Evolutionary conservation across 2,888 invertebrate species (phyloP), one percentile per base, ranked within the genome.

Genomic region (Drosophila cyrtoloma): DNA sequence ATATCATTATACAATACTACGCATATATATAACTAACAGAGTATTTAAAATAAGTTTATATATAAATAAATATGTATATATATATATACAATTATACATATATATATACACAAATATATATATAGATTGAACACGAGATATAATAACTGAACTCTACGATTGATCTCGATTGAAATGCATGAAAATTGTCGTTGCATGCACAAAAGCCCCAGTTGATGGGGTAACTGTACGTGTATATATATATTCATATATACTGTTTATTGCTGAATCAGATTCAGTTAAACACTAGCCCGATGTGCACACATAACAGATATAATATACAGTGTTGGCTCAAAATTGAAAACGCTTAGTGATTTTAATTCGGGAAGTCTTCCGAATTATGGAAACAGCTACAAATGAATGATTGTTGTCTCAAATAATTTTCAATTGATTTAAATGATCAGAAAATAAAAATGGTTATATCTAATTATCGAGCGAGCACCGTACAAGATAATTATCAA

Each of bases 141-240:
- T 55, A 57, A n/a, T 37, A 67, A 35, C 39, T 42, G 50, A 59
- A 63, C 51, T 37, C 50, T 22, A 44, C 9, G 59, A 62, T 71
- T 58, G 33, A 71, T 22, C 53, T 77, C 58, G 51, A 51, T 61
- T 66, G 39, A 77, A 77, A 77, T 77, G 79, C 77, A 77, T 10
- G 30, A 66, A 52, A 77, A 42, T 62, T 68, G 50, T 47, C 12
- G 39, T 44, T 37, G 71, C 42, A 50, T 60, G 60, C 39, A 39
- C 39, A 60, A 32, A 53, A 28, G 32, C 10, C 16, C 32, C 62
- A 61, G 22, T 30, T 64, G 19, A 26, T 19, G 32, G 12, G 42
- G 12, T 26, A 26, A 62, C 53, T 32, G 26, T 19, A 33, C 33
- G 9, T 42, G 6, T 37, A 22, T 26, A 37, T 33, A 39, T 53